phyloP scores from a whole-genome alignment of 2,113 vertebrate genomes.

The Pipa parva region DNA sequence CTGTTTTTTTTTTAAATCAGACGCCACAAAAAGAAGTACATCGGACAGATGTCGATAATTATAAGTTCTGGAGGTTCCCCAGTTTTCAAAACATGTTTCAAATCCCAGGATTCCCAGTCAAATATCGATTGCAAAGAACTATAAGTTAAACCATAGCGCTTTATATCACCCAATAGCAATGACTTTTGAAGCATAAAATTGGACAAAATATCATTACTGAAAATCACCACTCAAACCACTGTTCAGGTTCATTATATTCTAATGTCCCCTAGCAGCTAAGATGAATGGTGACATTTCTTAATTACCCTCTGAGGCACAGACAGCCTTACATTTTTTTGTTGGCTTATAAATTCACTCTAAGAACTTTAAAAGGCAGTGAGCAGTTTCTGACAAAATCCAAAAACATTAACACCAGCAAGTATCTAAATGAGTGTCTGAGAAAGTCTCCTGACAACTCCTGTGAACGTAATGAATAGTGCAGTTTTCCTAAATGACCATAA shows the following conservation, averaged over 20 bases:
- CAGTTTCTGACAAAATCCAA: slow-evolving; percentile 2
- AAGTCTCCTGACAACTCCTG: neutral
- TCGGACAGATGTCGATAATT: too few species aligned
- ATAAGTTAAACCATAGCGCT: too few species aligned
- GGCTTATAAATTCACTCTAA: slow-evolving; percentile 10
- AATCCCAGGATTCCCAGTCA: too few species aligned
- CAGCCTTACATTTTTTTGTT: neutral
- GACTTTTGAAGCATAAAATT: too few species aligned
- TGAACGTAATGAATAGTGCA: neutral
- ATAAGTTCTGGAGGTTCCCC: too few species aligned
- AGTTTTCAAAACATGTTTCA: too few species aligned
- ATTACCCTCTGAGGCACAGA: slow-evolving; percentile 13
- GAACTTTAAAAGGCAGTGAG: slow-evolving; percentile 5
- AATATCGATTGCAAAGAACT: too few species aligned
- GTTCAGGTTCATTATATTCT: slow-evolving; percentile 9
- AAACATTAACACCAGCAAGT: slow-evolving; percentile 13
- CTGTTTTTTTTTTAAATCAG: too few species aligned
- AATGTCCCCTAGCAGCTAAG: slow-evolving; percentile 10
- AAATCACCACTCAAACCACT: too few species aligned
- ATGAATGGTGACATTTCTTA: slow-evolving; percentile 17
- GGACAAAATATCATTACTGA: too few species aligned
- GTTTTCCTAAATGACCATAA: neutral
- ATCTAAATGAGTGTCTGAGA: neutral
- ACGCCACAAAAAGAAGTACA: too few species aligned
- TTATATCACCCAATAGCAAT: too few species aligned